These are phyloP conservation scores for Helicoverpa assulta DNA, from an alignment of 2,888 invertebrate species.

Conservation along the genomic window DNA sequence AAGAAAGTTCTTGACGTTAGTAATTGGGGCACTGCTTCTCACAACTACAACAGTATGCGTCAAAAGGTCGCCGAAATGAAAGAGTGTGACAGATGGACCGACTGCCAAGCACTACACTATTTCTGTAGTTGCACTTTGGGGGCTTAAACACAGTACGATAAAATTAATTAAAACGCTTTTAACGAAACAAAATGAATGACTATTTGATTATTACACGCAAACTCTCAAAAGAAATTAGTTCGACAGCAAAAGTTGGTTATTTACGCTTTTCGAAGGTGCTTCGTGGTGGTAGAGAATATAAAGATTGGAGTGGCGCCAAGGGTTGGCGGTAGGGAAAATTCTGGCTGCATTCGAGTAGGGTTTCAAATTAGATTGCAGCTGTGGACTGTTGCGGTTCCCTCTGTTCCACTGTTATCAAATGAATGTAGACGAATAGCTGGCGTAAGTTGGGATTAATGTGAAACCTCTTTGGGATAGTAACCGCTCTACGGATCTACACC, in stretches of 20 bases:
- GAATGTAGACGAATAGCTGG: slow-evolving; percentile 55
- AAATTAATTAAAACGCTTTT: slow-evolving; percentile 11
- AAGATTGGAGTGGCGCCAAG: slow-evolving; percentile 81
- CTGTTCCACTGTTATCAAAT: slow-evolving; percentile 57
- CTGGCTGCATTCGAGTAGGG: slow-evolving; percentile 71
- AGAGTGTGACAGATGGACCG: slow-evolving; percentile 24
- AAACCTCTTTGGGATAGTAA: slow-evolving; percentile 46
- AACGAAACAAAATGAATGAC: slow-evolving; percentile 17
- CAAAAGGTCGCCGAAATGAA: slow-evolving; percentile 32
- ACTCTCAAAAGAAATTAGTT: slow-evolving; percentile 74
- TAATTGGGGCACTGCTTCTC: slow-evolving; percentile 28
- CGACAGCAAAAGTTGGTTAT: slow-evolving; percentile 75
- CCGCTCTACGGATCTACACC: slow-evolving; percentile 22
- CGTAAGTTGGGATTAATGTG: slow-evolving; percentile 46
- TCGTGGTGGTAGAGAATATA: slow-evolving; percentile 74
- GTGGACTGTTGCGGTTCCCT: slow-evolving; percentile 55
- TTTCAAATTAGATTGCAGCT: slow-evolving; percentile 75
- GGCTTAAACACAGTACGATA: slow-evolving; percentile 3
- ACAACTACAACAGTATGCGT: slow-evolving; percentile 21
- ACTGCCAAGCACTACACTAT: slow-evolving; percentile 10
- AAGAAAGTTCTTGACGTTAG: slow-evolving; percentile 23
- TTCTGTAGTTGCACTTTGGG: slow-evolving; percentile 13
- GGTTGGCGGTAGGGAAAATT: slow-evolving; percentile 68
- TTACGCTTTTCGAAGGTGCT: slow-evolving; percentile 73
- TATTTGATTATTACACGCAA: slow-evolving; percentile 63